Evolutionary conservation across 2,113 vertebrate species (phyloP).

Genomic region (Agapornis roseicollis): DNA sequence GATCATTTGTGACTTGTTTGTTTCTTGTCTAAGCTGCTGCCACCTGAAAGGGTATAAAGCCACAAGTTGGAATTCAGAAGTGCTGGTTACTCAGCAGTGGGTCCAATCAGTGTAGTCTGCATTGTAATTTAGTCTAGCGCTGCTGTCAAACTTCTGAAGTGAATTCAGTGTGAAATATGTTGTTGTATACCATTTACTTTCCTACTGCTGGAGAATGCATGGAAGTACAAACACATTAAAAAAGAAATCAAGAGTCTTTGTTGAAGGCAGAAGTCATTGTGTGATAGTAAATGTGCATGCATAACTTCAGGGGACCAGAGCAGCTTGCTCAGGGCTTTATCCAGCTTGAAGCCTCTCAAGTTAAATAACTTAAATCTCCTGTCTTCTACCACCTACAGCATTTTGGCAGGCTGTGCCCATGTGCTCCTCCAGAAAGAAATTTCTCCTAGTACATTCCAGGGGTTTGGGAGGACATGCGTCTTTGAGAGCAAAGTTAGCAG

Average conservation of each 20-base stretch:
- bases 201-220: background rate
- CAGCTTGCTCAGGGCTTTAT: background rate
- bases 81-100: background rate
- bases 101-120: background rate
- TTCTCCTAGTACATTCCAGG: background rate
- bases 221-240: background rate
- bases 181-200: background rate
- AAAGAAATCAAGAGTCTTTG: background rate
- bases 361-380: background rate
- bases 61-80: background rate
- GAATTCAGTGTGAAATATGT: background rate
- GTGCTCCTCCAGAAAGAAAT: background rate
- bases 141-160: background rate
- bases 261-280: background rate
- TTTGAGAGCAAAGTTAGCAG: fast-evolving
- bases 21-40: background rate
- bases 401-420: background rate
- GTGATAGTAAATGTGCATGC: background rate
- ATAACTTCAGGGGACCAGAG: background rate
- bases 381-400: background rate
- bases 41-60: background rate
- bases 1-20: background rate
- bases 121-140: background rate
- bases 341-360: background rate
- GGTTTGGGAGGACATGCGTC: background rate